These are phyloP conservation scores for Colistium nudipinnis DNA, from an alignment of 2,113 vertebrate species.

Conservation along the genomic window DNA sequence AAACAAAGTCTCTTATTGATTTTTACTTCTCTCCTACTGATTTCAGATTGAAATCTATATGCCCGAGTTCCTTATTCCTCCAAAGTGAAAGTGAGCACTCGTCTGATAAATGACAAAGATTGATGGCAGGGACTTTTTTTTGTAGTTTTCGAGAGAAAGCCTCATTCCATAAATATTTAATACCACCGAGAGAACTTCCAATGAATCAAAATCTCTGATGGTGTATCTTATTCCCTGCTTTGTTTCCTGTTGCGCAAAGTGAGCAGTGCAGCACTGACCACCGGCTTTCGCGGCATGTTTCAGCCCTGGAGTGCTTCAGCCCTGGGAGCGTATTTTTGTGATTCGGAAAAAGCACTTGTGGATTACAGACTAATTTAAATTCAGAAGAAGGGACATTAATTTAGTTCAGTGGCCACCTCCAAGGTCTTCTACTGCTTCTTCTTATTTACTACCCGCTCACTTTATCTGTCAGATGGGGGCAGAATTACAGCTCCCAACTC, in stretches of 20 bases:
- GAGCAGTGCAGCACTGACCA: slow-evolving; percentile 33
- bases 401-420: slow-evolving; percentile 69
- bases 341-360: slow-evolving; percentile 61
- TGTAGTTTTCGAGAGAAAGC: slow-evolving; percentile 70
- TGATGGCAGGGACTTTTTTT: slow-evolving; percentile 68
- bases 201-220: slow-evolving; percentile 63
- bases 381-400: slow-evolving; percentile 67
- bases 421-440: slow-evolving; percentile 70
- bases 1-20: slow-evolving; percentile 70
- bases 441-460: slow-evolving; percentile 73
- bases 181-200: slow-evolving; percentile 46
- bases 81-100: slow-evolving; percentile 60
- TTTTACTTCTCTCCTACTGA: slow-evolving; percentile 66
- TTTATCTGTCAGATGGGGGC: slow-evolving; percentile 71
- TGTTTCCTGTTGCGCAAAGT: slow-evolving; percentile 43
- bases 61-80: slow-evolving; percentile 66
- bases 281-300: background rate
- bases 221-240: slow-evolving; percentile 55
- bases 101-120: slow-evolving; percentile 70
- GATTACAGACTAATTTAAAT: slow-evolving; percentile 72
- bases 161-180: slow-evolving; percentile 75
- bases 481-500: slow-evolving; percentile 66
- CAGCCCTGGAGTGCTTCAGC: slow-evolving; percentile 10
- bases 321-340: slow-evolving; percentile 47
- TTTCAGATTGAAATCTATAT: slow-evolving; percentile 76